These are phyloP conservation scores for Didymodactylos carnosus DNA, from an alignment of 2,888 invertebrate genomes.

Conservation along the genomic window DNA sequence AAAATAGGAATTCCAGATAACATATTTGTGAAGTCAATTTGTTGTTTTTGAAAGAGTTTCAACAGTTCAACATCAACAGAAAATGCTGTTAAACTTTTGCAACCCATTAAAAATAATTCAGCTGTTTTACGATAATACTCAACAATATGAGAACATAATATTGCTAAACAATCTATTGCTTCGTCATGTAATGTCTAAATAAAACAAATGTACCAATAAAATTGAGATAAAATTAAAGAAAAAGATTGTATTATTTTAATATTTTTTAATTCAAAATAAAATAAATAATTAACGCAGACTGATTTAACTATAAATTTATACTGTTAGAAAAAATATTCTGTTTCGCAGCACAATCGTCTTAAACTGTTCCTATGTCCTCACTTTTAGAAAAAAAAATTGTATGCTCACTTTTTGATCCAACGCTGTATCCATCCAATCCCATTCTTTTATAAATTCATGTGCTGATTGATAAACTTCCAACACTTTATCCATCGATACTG, in stretches of 20 bases:
- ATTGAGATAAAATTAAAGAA: too few species aligned
- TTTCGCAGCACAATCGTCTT: too few species aligned
- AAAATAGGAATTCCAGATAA: neutral
- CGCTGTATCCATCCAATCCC: neutral
- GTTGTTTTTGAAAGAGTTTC: neutral
- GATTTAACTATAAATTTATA: neutral
- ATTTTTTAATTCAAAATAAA: neutral
- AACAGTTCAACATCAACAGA: neutral
- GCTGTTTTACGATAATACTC: neutral
- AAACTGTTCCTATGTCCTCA: too few species aligned
- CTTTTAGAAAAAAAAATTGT: neutral
- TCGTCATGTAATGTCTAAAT: neutral
- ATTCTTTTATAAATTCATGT: neutral
- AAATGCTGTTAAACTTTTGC: neutral
- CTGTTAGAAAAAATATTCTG: neutral
- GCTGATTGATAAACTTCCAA: neutral
- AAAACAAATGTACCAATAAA: neutral
- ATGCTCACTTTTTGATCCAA: neutral
- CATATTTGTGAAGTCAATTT: neutral
- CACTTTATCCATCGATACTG: neutral
- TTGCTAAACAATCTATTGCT: neutral
- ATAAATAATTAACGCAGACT: neutral
- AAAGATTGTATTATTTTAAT: neutral
- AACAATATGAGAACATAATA: neutral
- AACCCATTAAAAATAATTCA: neutral